phyloP scores from a whole-genome alignment of 2,113 vertebrate species.

The Hassar affinis region DNA sequence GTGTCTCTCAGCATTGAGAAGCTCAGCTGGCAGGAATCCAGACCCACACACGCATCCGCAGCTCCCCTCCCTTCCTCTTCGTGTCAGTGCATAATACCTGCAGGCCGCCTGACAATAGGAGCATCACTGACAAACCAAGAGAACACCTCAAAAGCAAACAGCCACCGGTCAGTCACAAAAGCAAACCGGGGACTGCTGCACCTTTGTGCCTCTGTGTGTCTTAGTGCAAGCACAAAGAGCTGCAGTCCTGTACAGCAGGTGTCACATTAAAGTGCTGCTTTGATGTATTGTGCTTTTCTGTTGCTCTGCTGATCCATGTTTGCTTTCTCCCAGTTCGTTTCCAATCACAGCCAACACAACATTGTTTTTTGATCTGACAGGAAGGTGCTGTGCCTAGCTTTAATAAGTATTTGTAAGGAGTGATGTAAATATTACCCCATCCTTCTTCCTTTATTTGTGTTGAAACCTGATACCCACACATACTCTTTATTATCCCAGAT shows the following conservation, averaged over 20 bases:
- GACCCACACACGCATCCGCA: slow-evolving; percentile 63
- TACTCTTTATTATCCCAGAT: slow-evolving; percentile 39
- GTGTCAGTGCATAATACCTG: slow-evolving; percentile 73
- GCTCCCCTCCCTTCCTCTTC: slow-evolving; percentile 62
- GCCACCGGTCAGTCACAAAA: slow-evolving; percentile 60
- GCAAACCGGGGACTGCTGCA: slow-evolving; percentile 59
- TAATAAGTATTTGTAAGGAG: slow-evolving; percentile 50
- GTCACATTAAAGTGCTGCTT: slow-evolving; percentile 64
- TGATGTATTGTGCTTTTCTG: slow-evolving; percentile 64
- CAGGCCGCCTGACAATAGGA: slow-evolving; percentile 57
- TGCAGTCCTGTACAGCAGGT: slow-evolving; percentile 65
- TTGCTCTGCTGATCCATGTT: slow-evolving; percentile 61
- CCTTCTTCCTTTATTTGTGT: slow-evolving; percentile 51
- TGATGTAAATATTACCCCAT: slow-evolving; percentile 52
- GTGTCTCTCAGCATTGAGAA: slow-evolving; percentile 55
- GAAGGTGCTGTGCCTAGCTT: slow-evolving; percentile 47
- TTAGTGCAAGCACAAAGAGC: slow-evolving; percentile 43
- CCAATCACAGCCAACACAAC: slow-evolving; percentile 60
- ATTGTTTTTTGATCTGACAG: slow-evolving; percentile 49
- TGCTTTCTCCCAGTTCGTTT: slow-evolving; percentile 60
- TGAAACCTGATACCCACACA: slow-evolving; percentile 18
- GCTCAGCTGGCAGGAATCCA: slow-evolving; percentile 48
- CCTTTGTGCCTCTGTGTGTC: slow-evolving; percentile 61
- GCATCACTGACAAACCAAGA: slow-evolving; percentile 61
- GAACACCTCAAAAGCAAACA: slow-evolving; percentile 78